Percentiles rank a stretch among this genome's conserved stretches.
Conservation (phyloP, 2,113 vertebrate genomes). For the Chrysochloris asiatica region DNA sequence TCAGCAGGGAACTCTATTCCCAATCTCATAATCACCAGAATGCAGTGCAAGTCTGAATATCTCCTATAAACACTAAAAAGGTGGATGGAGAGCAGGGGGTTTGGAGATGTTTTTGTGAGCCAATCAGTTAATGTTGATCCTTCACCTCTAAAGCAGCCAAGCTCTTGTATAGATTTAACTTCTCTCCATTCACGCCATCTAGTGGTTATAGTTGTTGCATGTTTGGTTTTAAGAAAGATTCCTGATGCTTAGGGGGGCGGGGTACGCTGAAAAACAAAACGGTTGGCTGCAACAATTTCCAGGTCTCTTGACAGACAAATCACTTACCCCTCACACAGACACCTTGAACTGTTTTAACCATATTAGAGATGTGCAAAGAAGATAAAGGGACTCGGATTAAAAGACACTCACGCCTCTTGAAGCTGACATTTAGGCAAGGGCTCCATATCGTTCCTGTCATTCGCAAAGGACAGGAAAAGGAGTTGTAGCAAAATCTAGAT, state of each 20-base stretch:
- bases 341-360: slow-evolving; percentile 1
- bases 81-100: neutral
- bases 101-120: neutral
- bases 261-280: slow-evolving; percentile 49
- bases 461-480: slow-evolving; percentile 63
- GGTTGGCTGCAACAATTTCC: slow-evolving; percentile 52
- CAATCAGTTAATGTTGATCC: slow-evolving; percentile 36
- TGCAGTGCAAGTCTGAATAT: neutral
- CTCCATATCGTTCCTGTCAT: slow-evolving; percentile 56
- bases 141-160: slow-evolving; percentile 46
- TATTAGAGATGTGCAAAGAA: slow-evolving; percentile 7
- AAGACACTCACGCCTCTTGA: slow-evolving; percentile 23
- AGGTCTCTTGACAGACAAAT: neutral
- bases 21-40: neutral
- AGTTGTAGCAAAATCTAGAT: slow-evolving; percentile 58
- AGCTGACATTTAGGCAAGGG: slow-evolving; percentile 56
- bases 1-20: neutral
- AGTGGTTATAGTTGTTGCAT: slow-evolving; percentile 63
- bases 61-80: slow-evolving; percentile 2
- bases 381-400: neutral
- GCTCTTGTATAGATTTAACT: slow-evolving; percentile 47
- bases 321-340: neutral
- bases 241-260: slow-evolving; percentile 31
- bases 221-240: slow-evolving; percentile 57
- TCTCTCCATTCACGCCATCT: slow-evolving; percentile 83